Evolutionary conservation across 2,797 vertebrate species (phyloP), one percentile per base, ranked within the genome.

Genomic region (Babyrousa celebensis): DNA sequence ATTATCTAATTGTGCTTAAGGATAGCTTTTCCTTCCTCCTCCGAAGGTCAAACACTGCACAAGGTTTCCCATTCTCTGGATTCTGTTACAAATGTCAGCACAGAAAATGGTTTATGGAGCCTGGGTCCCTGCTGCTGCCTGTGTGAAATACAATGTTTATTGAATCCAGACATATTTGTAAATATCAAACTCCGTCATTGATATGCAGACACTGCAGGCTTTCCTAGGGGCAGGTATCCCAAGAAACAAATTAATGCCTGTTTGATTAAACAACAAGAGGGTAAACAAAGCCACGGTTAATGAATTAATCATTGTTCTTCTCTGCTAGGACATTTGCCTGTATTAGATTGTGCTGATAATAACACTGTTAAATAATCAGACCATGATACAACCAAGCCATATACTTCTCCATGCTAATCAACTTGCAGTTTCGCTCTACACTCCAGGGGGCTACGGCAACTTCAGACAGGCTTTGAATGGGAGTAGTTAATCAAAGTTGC

Each of bases 321-420:
- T 91, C 32, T 89, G 74, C 65, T 63, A 89, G 43, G 58, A 96
- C 36, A 79, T 86, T 63, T 93, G 79, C 52, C 79, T 85, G 21
- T 67, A 63, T 94, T 95, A 91, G 78, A 84, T 58, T 56, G 96
- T 68, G 36, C 84, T 82, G 60, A 75, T 85, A 93, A 91, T 85
- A 75, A 94, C 56, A 65, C 71, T 93, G 83, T 89, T 95, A 93
- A 97, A 80, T 89, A 89, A 86, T 92, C 83, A 94, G 65, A 80
- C 89, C 65, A 87, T 77, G 62, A 89, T 91, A 62, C 62, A 56
- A 67, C 65, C 52, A 72, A 78, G 70, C 36, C 25, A 4, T 77
- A 43, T 29, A 96, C 32, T 79, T 84, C 83, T 58, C 71, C n/a
- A 85, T 18, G 87, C 20, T 89, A 82, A 72, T 95, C 68, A 94